phyloP scores from a whole-genome alignment of 2,113 vertebrate species.

The Phrynosoma blainvillii region DNA sequence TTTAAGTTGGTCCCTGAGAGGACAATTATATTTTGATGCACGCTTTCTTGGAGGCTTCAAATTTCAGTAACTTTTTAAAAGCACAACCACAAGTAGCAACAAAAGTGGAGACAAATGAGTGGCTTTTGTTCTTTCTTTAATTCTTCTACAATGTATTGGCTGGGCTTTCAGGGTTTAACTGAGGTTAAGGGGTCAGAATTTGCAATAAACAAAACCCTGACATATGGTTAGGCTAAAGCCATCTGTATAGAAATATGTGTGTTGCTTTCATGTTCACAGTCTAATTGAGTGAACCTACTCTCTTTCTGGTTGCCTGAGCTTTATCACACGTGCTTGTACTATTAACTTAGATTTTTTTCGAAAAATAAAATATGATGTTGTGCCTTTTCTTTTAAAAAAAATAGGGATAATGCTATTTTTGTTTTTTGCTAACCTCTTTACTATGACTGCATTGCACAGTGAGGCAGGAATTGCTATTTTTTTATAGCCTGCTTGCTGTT shows the following conservation, averaged over 20 bases:
- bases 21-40: conserved; percentile 40
- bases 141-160: conserved; percentile 56
- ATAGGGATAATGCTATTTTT: conserved; percentile 1
- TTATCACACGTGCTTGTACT: conserved; percentile 52
- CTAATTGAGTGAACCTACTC: conserved; percentile 33
- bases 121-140: conserved; percentile 63
- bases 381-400: too few relatives aligned
- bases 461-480: not conserved
- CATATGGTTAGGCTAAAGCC: conserved; percentile 59
- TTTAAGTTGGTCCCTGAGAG: conserved; percentile 21
- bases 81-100: not conserved
- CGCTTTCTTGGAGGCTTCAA: conserved; percentile 33
- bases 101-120: conserved; percentile 26
- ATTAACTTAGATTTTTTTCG: conserved; percentile 28
- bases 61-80: conserved; percentile 25
- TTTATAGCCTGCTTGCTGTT: not conserved
- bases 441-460: not conserved
- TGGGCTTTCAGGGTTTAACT: conserved; percentile 63
- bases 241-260: conserved; percentile 53
- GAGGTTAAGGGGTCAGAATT: conserved; percentile 66
- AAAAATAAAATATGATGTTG: not conserved
- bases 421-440: conserved; percentile 54
- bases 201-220: conserved; percentile 61
- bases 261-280: conserved; percentile 50
- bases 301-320: conserved; percentile 31